Conservation (phyloP, 2,113 vertebrate genomes). For the Prietella phreatophila region DNA sequence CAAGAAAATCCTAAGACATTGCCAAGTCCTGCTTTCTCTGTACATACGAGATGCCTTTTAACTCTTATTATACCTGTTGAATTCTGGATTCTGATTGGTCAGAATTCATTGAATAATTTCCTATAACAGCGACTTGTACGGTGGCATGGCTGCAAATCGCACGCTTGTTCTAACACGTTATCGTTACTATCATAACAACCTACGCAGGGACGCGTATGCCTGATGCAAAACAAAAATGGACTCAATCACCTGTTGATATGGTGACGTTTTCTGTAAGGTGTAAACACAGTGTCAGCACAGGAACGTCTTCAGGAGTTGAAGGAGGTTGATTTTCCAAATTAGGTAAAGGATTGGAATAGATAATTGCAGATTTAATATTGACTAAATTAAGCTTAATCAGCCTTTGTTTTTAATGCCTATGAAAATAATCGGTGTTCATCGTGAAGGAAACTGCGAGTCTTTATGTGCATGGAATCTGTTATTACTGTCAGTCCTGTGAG, state of each 20-base stretch:
- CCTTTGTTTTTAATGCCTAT: neutral
- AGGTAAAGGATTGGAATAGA: neutral
- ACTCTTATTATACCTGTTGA: too few relatives aligned
- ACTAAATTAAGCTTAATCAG: neutral
- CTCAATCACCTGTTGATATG: neutral
- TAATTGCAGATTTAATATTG: neutral
- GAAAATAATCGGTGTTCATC: conserved; percentile 28
- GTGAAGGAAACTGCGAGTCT: conserved; percentile 38
- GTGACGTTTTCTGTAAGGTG: neutral
- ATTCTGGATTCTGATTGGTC: neutral
- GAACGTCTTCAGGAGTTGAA: neutral
- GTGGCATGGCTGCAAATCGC: neutral
- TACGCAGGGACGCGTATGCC: neutral
- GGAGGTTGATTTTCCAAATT: neutral
- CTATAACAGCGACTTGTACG: neutral
- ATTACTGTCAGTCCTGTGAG: conserved; percentile 44
- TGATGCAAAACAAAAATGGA: neutral
- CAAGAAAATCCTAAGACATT: neutral
- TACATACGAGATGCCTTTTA: neutral
- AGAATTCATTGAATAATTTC: too few relatives aligned
- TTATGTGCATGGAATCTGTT: conserved; percentile 38
- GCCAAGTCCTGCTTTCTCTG: neutral
- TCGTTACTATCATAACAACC: neutral
- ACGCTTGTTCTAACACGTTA: neutral
- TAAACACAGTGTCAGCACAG: neutral